phyloP scores from a whole-genome alignment of 53 echinoderm and acorn worm genomes.

The Astropecten irregularis region DNA sequence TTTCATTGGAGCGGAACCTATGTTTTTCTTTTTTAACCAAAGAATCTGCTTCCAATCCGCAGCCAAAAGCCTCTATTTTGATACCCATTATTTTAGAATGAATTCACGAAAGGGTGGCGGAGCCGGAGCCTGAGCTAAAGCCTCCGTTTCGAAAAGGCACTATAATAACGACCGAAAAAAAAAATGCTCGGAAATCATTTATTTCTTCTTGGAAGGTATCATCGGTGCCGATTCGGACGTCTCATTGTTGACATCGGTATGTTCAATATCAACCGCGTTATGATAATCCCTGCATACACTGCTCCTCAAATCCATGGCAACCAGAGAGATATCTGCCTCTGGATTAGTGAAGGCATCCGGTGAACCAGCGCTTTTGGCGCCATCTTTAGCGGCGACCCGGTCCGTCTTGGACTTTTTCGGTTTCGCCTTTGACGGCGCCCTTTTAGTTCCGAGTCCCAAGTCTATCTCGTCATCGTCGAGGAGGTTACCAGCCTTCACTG shows the following conservation, averaged over 20 bases:
- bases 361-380: not conserved
- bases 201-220: constrained; percentile 43
- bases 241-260: constrained; percentile 35
- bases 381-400: constrained; percentile 2
- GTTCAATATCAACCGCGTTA: constrained; percentile 31
- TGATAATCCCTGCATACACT: constrained; percentile 15
- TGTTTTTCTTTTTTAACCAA: no score
- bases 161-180: no score
- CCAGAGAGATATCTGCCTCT: constrained; percentile 36
- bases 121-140: no score
- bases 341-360: constrained; percentile 38
- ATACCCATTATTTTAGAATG: no score
- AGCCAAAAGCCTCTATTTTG: no score
- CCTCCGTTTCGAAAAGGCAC: no score
- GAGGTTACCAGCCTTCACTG: not conserved
- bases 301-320: constrained; percentile 24
- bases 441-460: constrained; percentile 34
- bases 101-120: no score
- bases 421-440: not conserved
- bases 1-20: no score
- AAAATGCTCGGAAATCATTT: no score
- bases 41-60: no score
- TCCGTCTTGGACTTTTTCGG: constrained; percentile 1
- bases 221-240: constrained; percentile 55
- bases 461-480: constrained; percentile 42